A percentile compares a stretch with the other conserved stretches of the same genome.
These are phyloP conservation scores for Eulemur coronatus DNA, from an alignment of 2,797 vertebrate species.

Conservation along the genomic window DNA sequence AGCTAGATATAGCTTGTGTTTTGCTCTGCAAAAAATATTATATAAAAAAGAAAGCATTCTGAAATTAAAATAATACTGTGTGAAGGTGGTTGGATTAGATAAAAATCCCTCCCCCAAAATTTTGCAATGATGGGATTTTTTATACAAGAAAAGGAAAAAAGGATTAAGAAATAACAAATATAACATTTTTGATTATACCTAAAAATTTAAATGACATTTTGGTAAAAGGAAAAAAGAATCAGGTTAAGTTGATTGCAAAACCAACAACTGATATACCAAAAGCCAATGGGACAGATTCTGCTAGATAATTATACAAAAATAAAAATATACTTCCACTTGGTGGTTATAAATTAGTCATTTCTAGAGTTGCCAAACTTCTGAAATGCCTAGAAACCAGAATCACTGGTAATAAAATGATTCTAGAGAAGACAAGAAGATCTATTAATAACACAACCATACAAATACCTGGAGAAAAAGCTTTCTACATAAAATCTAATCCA, in stretches of 20 bases:
- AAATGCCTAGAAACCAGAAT: slow-evolving; percentile 34
- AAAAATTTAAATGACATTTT: slow-evolving; percentile 32
- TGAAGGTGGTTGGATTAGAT: neutral
- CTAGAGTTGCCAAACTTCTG: neutral
- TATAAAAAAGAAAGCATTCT: neutral
- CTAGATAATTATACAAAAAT: neutral
- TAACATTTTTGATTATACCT: neutral
- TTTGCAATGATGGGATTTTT: neutral
- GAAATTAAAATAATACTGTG: slow-evolving; percentile 30
- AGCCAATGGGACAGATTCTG: neutral
- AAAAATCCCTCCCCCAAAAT: neutral
- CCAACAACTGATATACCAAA: neutral
- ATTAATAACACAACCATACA: neutral
- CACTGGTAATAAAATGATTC: neutral
- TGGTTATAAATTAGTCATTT: neutral
- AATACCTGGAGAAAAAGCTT: neutral
- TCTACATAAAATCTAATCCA: neutral
- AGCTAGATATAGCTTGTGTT: neutral
- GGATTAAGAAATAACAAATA: neutral
- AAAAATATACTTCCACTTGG: neutral
- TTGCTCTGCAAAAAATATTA: neutral
- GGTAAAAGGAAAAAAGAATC: neutral
- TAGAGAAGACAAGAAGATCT: neutral
- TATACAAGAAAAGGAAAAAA: neutral
- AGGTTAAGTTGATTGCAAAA: slow-evolving; percentile 1